Evolutionary conservation across 2,113 vertebrate genomes (phyloP).

Genomic region (Gila orcuttii): DNA sequence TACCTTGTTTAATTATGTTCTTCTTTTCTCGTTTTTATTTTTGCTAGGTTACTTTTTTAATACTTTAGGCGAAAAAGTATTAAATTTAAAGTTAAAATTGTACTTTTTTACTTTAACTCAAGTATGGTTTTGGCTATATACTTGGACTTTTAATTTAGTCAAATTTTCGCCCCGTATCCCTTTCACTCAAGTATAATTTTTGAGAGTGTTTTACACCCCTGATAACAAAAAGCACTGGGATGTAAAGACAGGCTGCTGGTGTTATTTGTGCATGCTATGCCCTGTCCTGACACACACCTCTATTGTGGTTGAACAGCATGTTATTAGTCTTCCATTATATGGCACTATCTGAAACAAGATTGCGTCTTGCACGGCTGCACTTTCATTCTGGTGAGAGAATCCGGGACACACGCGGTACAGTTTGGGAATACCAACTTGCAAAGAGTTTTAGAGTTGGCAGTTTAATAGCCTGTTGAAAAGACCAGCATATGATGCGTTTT

Average conservation of each 20-base stretch:
- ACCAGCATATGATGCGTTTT: background rate
- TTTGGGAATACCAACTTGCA: background rate
- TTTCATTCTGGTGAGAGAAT: constrained; percentile 10
- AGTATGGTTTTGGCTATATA: background rate
- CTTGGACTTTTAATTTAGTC: background rate
- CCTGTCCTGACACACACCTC: background rate
- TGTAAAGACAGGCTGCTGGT: background rate
- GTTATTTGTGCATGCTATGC: background rate
- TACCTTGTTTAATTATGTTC: background rate
- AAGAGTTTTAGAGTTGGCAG: background rate
- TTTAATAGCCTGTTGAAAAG: background rate
- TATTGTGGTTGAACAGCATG: background rate
- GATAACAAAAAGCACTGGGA: background rate
- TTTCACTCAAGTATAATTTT: background rate
- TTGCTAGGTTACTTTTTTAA: background rate
- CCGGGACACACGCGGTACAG: background rate
- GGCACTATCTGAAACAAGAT: constrained; percentile 4
- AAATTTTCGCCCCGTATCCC: background rate
- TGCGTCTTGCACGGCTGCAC: constrained; percentile 10
- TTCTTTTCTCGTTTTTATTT: background rate
- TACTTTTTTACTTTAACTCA: background rate
- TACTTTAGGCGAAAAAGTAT: background rate
- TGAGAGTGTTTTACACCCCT: background rate
- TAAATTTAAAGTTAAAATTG: background rate
- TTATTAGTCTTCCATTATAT: constrained; percentile 23